Percentiles rank a stretch among this genome's conserved stretches.
Evolutionary conservation across 2,113 vertebrate species (phyloP).

Genomic region (Brachionichthys hirsutus): DNA sequence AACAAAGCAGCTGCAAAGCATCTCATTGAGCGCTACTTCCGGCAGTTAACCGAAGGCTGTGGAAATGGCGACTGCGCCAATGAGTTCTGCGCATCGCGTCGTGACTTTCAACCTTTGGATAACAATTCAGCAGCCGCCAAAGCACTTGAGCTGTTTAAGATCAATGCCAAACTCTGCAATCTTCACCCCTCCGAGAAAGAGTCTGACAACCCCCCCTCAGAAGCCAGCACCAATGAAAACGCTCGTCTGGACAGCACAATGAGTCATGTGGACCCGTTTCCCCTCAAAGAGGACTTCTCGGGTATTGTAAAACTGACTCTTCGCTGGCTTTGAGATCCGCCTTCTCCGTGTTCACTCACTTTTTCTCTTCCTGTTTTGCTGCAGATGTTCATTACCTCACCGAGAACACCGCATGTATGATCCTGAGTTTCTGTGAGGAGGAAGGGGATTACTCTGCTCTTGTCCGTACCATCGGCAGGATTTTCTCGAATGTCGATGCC

Average conservation of each 20-base stretch:
- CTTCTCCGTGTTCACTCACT: neutral
- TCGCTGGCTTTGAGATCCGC: neutral
- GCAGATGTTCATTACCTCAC: conserved; percentile 92
- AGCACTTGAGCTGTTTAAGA: conserved; percentile 97
- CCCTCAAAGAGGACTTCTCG: conserved; percentile 86
- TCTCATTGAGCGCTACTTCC: conserved; percentile 99
- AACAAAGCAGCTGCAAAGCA: conserved; percentile 99
- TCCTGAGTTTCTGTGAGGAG: conserved; percentile 88
- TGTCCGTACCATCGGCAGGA: conserved; percentile 88
- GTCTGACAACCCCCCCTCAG: conserved; percentile 82
- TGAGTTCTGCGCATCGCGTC: conserved; percentile 96
- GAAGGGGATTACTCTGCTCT: conserved; percentile 89
- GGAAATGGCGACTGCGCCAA: conserved; percentile 99
- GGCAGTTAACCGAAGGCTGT: conserved; percentile 99
- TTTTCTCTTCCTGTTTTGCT: conserved; percentile 17
- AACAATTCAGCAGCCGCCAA: conserved; percentile 96
- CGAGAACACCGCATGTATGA: conserved; percentile 88
- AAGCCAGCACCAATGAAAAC: conserved; percentile 83
- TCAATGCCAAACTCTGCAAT: conserved; percentile 98
- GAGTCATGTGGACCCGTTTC: conserved; percentile 81
- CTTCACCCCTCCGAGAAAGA: conserved; percentile 93
- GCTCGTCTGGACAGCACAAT: conserved; percentile 82
- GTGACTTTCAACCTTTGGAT: conserved; percentile 92
- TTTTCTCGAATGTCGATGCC: conserved; percentile 92
- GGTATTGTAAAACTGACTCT: conserved; percentile 73